Evolutionary conservation across 2,113 vertebrate species (phyloP).

Genomic region (Cinclus mexicanus): DNA sequence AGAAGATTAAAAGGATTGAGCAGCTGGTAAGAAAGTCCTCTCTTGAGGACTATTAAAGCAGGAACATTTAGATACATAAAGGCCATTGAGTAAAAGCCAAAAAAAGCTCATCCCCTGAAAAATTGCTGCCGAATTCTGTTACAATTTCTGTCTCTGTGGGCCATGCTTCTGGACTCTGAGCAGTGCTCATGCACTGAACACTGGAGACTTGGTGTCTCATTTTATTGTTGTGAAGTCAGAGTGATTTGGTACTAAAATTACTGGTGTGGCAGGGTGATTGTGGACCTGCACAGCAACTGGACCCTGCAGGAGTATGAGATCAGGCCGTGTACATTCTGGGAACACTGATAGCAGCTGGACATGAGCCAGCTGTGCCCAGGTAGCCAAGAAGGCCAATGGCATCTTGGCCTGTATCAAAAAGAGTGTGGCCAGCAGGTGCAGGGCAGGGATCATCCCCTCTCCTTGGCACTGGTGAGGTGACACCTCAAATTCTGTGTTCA

Average conservation of each 20-base stretch:
- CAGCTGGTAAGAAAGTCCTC: not conserved
- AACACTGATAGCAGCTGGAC: not conserved
- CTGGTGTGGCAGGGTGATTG: not conserved
- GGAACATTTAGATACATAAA: not conserved
- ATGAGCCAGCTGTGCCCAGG: not conserved
- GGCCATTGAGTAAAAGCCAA: not conserved
- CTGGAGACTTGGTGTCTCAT: not conserved
- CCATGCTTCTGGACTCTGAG: rapidly evolving
- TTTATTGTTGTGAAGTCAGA: not conserved
- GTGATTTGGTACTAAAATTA: not conserved
- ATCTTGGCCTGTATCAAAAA: not conserved
- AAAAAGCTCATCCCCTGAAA: not conserved
- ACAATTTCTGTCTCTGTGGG: not conserved
- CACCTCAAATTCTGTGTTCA: rapidly evolving
- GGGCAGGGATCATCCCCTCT: not conserved
- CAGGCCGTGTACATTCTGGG: not conserved
- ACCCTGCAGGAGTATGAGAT: not conserved
- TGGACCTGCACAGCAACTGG: not conserved
- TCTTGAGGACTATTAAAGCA: not conserved
- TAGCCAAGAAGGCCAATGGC: not conserved
- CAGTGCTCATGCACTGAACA: not conserved
- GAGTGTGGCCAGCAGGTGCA: not conserved
- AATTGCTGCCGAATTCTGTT: not conserved
- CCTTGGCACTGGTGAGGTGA: not conserved
- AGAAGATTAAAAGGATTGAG: not conserved